Percentiles rank a stretch among this genome's conserved stretches.
These are phyloP conservation scores for Cotesia glomerata DNA, from an alignment of 1,140 invertebrate species.

Conservation along the genomic window DNA sequence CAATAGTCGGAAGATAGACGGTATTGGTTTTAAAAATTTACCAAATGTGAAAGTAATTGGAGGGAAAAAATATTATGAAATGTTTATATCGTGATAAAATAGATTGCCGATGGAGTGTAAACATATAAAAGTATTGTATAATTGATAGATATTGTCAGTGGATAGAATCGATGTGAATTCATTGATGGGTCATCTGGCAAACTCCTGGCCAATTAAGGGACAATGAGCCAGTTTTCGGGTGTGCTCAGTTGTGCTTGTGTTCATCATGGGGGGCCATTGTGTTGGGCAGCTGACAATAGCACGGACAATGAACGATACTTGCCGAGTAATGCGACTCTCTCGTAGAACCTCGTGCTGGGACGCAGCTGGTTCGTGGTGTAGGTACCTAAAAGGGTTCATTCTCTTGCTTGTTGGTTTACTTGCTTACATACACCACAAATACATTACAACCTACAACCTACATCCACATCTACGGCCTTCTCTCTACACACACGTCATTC, in stretches of 20 bases:
- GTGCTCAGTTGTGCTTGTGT: slow-evolving; percentile 17
- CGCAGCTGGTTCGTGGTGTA: slow-evolving; percentile 10
- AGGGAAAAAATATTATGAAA: too few relatives aligned
- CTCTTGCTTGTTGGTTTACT: slow-evolving; percentile 3
- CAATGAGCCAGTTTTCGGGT: slow-evolving; percentile 27
- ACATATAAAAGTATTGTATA: neutral
- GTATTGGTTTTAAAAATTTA: too few relatives aligned
- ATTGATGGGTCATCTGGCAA: slow-evolving; percentile 23
- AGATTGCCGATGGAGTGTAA: neutral
- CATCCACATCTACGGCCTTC: too few relatives aligned
- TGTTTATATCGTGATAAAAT: too few relatives aligned
- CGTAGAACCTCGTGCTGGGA: slow-evolving; percentile 3
- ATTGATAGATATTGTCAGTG: too few relatives aligned
- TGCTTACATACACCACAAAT: neutral
- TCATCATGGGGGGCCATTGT: slow-evolving; percentile 25
- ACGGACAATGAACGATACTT: slow-evolving; percentile 25
- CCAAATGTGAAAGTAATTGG: too few relatives aligned
- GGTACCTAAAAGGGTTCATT: slow-evolving; percentile 17
- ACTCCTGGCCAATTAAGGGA: slow-evolving; percentile 24
- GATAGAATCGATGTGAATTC: slow-evolving; percentile 7
- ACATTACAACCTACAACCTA: neutral
- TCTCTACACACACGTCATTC: too few relatives aligned
- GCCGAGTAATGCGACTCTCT: slow-evolving; percentile 16
- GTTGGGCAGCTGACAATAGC: slow-evolving; percentile 15
- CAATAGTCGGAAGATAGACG: too few relatives aligned